Evolutionary conservation across 1,140 invertebrate species (phyloP).

Genomic region (Dufourea novaeangliae): DNA sequence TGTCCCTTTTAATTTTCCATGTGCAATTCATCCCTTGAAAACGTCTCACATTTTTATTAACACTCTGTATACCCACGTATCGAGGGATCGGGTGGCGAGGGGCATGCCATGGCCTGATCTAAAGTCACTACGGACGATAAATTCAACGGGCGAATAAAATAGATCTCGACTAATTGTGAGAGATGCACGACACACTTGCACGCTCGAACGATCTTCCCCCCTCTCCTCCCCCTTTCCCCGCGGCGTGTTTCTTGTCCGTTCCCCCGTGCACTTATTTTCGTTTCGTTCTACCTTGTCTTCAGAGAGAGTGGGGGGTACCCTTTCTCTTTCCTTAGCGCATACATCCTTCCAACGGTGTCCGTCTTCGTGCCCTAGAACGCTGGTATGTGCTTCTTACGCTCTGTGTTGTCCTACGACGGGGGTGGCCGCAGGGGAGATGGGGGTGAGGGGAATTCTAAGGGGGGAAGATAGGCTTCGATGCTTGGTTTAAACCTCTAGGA

Average conservation of each 20-base stretch:
- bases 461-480: slow-evolving; percentile 61
- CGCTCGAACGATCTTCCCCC: slow-evolving; percentile 23
- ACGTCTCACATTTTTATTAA: no score
- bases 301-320: no score
- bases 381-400: slow-evolving; percentile 53
- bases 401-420: slow-evolving; percentile 46
- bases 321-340: slow-evolving; percentile 23
- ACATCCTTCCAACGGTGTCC: slow-evolving; percentile 43
- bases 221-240: neutral
- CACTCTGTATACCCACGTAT: no score
- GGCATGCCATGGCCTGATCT: slow-evolving; percentile 68
- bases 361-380: slow-evolving; percentile 58
- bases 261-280: neutral
- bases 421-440: neutral
- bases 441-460: slow-evolving; percentile 20
- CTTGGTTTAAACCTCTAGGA: slow-evolving; percentile 64
- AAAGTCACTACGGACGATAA: slow-evolving; percentile 78
- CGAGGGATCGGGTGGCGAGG: slow-evolving; percentile 29
- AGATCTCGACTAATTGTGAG: slow-evolving; percentile 81
- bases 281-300: slow-evolving; percentile 9
- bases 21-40: no score
- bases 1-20: no score
- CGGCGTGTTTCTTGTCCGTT: slow-evolving; percentile 22
- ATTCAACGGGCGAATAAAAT: slow-evolving; percentile 78
- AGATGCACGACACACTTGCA: slow-evolving; percentile 79